Evolutionary conservation across 2,113 vertebrate species (phyloP).

Genomic region (Amblyornis subalaris): DNA sequence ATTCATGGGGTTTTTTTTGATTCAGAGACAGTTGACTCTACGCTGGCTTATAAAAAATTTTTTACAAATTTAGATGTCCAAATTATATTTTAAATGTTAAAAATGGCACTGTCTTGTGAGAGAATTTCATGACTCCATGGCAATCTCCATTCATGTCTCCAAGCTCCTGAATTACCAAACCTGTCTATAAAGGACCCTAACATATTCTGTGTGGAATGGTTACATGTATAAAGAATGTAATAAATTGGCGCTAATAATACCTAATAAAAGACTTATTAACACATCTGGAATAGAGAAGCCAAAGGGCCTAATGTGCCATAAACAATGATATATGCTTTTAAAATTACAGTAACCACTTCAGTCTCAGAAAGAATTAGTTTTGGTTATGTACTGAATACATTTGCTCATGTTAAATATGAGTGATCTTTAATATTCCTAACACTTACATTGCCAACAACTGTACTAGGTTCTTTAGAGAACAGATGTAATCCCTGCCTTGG

Average conservation of each 20-base stretch:
- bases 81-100: background rate
- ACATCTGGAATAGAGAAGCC: background rate
- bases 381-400: background rate
- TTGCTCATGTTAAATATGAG: background rate
- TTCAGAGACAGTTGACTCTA: background rate
- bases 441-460: background rate
- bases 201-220: background rate
- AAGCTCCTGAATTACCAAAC: background rate
- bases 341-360: background rate
- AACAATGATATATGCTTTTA: background rate
- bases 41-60: background rate
- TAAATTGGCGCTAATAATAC: background rate
- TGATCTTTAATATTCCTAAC: background rate
- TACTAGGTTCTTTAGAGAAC: background rate
- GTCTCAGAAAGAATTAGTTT: background rate
- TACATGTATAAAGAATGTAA: background rate
- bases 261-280: background rate
- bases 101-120: background rate
- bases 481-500: background rate
- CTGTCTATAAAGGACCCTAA: background rate
- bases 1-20: background rate
- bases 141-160: background rate
- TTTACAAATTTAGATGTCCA: background rate
- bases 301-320: background rate
- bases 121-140: background rate